Base-by-base conservation (phyloP, 2,888 invertebrate species). In the Meandrusa payeni region DNA sequence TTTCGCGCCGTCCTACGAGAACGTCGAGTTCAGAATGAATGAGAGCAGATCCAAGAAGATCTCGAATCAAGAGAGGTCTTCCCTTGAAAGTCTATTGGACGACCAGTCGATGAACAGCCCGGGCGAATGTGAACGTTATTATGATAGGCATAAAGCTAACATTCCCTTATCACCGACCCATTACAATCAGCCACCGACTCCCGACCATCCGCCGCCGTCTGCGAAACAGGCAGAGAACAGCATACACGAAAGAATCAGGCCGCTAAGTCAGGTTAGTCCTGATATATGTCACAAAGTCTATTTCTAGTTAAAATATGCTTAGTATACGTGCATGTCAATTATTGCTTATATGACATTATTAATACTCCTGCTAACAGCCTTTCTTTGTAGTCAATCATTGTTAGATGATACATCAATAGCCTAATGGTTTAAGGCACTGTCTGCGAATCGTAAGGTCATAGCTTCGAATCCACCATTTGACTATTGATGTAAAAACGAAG, bases 191-290 rank as follows among this genome's bases (percentile, higher is more conserved):
- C 97, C 97, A 5, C 96, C 97, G 5, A 97, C 97, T 5, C 97
- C 97, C 0, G 97, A 97, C 59, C 97, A 97, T 81, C 97, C 97
- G 2, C 97, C 97, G 1, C 97, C 97, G 0, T 93, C 96, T 5
- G 96, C 97, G 2, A 90, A 91, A 61, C 95, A 96, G 58, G 97
- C 97, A 0, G 95, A 96, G 78, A 92, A 92, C 76, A 93, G 94
- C 63, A 97, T 97, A 61, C 94, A 96, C 69, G 95, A 96, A 70
- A 91, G 95, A 78, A 97, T 97, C 64, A 90, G 95, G 64, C 96
- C 96, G 10, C 80, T 96, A 45, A 95, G 95, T 86, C 95, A 96
- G 93, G 97, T 97, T 87, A 92, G 92, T 90, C 82, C 80, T 57
- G 67, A 76, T 41, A 55, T 28, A 44, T 26, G 7, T 27, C 26